A percentile compares a stretch with the other conserved stretches of the same genome.
phyloP scores from a whole-genome alignment of 2,888 invertebrate species.

The Tipula confusa region DNA sequence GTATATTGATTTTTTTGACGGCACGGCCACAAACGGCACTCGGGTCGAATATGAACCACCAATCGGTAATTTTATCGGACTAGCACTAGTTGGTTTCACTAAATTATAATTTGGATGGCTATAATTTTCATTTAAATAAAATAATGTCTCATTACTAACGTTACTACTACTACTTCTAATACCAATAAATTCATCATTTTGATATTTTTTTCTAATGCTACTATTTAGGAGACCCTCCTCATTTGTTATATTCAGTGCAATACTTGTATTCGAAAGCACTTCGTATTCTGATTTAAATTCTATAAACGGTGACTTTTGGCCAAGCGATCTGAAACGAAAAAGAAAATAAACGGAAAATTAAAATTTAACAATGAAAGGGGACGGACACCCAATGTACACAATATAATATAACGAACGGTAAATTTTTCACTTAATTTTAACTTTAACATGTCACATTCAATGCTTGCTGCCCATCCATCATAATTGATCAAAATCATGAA shows the following conservation, averaged over 20 bases:
- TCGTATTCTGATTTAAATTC: slow-evolving; percentile 47
- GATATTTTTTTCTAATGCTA: slow-evolving; percentile 25
- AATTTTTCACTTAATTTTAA: background rate
- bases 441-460: background rate
- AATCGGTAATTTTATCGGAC: background rate
- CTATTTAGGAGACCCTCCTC: slow-evolving; percentile 41
- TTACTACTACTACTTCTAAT: background rate
- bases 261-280: slow-evolving; percentile 47
- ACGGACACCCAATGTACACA: background rate
- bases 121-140: slow-evolving; percentile 29
- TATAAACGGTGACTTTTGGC: slow-evolving; percentile 48
- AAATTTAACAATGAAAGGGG: background rate
- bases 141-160: slow-evolving; percentile 8
- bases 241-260: slow-evolving; percentile 48
- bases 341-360: slow-evolving; percentile 31
- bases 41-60: background rate
- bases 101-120: slow-evolving; percentile 25
- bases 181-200: slow-evolving; percentile 27
- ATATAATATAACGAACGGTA: background rate
- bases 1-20: background rate
- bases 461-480: background rate
- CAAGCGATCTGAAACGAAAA: slow-evolving; percentile 44
- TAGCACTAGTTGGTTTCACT: background rate
- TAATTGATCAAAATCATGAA: slow-evolving; percentile 7
- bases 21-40: background rate